Conservation (phyloP, 2,888 invertebrate genomes). For the Phaedon cochleariae region DNA sequence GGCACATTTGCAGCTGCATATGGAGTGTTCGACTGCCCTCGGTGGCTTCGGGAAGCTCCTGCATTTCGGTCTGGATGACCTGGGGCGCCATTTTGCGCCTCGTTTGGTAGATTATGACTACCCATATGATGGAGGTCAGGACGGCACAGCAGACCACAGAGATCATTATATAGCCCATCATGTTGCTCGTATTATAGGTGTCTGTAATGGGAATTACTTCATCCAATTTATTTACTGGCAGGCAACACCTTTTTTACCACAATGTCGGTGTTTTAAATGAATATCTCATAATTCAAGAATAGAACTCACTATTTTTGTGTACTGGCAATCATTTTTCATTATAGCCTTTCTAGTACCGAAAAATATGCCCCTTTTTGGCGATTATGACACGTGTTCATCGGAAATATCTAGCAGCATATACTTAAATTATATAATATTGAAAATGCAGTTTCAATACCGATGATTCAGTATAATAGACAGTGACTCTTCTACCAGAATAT, state of each 20-base stretch:
- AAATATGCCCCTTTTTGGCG: too few relatives aligned
- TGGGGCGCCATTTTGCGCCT: conserved; percentile 69
- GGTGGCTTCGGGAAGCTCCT: conserved; percentile 47
- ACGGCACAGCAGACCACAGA: conserved; percentile 91
- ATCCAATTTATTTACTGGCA: neutral
- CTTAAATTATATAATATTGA: too few relatives aligned
- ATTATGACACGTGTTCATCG: too few relatives aligned
- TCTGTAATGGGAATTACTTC: conserved; percentile 43
- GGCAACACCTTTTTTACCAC: neutral
- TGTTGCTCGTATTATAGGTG: conserved; percentile 74
- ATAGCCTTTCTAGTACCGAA: too few relatives aligned
- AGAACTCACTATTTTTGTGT: too few relatives aligned
- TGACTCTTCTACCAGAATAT: too few relatives aligned
- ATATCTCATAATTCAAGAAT: too few relatives aligned
- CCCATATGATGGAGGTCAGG: conserved; percentile 91
- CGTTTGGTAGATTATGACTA: conserved; percentile 88
- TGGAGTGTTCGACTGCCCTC: conserved; percentile 40
- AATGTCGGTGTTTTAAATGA: too few relatives aligned
- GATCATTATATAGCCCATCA: conserved; percentile 87
- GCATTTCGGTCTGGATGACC: conserved; percentile 54
- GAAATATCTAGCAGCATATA: too few relatives aligned
- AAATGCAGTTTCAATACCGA: too few relatives aligned
- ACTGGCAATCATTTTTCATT: too few relatives aligned
- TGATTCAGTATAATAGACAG: too few relatives aligned
- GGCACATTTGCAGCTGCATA: conserved; percentile 53